Conservation (phyloP, 2,113 vertebrate species). For the Tringa solitaria region DNA sequence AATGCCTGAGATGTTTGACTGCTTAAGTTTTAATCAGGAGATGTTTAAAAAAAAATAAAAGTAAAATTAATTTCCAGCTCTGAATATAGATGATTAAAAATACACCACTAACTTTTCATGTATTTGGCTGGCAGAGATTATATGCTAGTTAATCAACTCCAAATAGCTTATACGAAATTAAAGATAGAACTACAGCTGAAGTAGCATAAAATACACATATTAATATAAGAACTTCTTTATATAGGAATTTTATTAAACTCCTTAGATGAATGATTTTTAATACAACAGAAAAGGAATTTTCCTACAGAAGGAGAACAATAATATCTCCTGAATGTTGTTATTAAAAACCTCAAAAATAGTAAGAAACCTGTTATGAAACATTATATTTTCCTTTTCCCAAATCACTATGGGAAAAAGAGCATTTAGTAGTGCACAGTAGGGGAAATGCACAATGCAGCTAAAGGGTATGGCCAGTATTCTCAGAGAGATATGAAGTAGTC, state of each 20-base stretch:
- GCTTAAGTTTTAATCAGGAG: slow-evolving; percentile 79
- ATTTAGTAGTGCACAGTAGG: neutral
- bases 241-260: slow-evolving; percentile 47
- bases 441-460: neutral
- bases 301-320: neutral
- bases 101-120: slow-evolving; percentile 67
- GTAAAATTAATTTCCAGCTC: slow-evolving; percentile 77
- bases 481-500: neutral
- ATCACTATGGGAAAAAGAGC: neutral
- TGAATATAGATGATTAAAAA: slow-evolving; percentile 81
- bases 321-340: neutral
- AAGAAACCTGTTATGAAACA: neutral
- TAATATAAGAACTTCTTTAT: slow-evolving; percentile 46
- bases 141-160: slow-evolving; percentile 67
- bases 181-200: slow-evolving; percentile 52
- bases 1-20: slow-evolving; percentile 78
- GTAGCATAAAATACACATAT: slow-evolving; percentile 46
- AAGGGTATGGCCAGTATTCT: neutral
- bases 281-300: neutral
- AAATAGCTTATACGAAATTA: slow-evolving; percentile 62
- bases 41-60: slow-evolving; percentile 70
- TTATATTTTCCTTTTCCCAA: neutral
- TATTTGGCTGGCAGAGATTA: slow-evolving; percentile 59
- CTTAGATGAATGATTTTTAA: slow-evolving; percentile 43
- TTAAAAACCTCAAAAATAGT: neutral